Evolutionary conservation across 2,888 invertebrate genomes (phyloP).

Genomic region (Drosophila maculinotata): DNA sequence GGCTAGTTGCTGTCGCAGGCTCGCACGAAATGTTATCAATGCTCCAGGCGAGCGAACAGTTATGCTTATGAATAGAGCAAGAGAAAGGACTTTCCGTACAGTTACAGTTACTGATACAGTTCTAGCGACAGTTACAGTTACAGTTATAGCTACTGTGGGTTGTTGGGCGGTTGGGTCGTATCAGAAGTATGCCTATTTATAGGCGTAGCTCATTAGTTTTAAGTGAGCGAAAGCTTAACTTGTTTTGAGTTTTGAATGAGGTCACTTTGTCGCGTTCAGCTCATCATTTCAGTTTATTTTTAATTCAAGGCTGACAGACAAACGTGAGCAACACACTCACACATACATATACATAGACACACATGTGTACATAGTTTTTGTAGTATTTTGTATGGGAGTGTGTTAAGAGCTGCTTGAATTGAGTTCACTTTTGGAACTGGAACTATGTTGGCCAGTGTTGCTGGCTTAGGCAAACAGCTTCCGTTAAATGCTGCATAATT

Average conservation of each 20-base stretch:
- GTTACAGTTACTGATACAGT: constrained; percentile 44
- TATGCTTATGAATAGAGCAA: constrained; percentile 40
- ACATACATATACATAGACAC: constrained; percentile 10
- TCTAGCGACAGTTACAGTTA: constrained; percentile 32
- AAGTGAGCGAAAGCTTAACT: constrained; percentile 78
- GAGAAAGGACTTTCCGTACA: constrained; percentile 21
- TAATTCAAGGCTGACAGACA: constrained; percentile 72
- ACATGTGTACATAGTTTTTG: neutral
- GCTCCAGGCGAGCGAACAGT: constrained; percentile 27
- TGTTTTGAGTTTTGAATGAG: constrained; percentile 80
- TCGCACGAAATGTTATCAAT: constrained; percentile 64
- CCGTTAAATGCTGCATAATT: constrained; percentile 78
- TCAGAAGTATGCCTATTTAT: constrained; percentile 63
- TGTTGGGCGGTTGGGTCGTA: constrained; percentile 16
- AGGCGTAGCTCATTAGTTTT: constrained; percentile 77
- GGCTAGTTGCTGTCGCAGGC: constrained; percentile 47
- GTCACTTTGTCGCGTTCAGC: constrained; percentile 71
- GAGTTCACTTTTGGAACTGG: constrained; percentile 51
- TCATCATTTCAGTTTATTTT: constrained; percentile 76
- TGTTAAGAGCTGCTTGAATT: constrained; percentile 32
- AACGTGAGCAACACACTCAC: constrained; percentile 42
- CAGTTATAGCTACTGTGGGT: constrained; percentile 25
- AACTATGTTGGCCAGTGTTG: constrained; percentile 21
- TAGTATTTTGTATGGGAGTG: constrained; percentile 12
- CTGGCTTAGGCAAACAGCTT: constrained; percentile 76